Base-by-base conservation (phyloP, 64 coral and sea anemone genomes). In the Montipora capricornis region DNA sequence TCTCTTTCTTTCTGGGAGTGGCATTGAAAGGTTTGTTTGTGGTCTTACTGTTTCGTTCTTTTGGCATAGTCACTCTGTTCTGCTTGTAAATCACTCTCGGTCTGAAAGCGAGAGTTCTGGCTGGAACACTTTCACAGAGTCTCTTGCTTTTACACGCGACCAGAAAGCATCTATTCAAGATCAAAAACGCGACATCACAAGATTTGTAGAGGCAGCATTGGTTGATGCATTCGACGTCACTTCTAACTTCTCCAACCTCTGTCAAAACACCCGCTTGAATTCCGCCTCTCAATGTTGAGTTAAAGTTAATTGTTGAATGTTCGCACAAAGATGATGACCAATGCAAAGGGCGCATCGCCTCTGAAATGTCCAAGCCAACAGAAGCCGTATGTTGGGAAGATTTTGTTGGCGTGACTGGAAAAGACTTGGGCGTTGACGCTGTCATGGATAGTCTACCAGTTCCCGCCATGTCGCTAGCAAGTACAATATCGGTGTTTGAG, bases 231-330 rank as follows among this genome's bases (percentile, higher is more conserved):
- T 99, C 95, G 26, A 57, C 60, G n/a, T 95, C 94, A 57, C 73
- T 89, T 5, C 52, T 70, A 22, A 94, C 95, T 88, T 59, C 47
- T 3, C 81, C 95, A 15, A 88, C 44, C 6, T 99, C 75, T 37
- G 62, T 95, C 44, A 96, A 95, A 3, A 88, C 46, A 67, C 98
- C 98, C 1, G 98, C 83, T 9, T 91, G 51, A 53, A 96, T 87
- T 20, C 98, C 98, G 48, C 95, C 98, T 15, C 80, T 78, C 17
- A 99, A 68, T 19, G 98, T 99, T 50, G 90, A 88, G 49, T 91
- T 95, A 7, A 47, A 16, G 29, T 92, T 78, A 0, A 89, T 57
- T 9, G n/a, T 73, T 26, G 96, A 92, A 80, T 98, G 89, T 57
- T 84, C 81, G 59, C 96, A 98, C 45, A 92, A 88, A 15, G 76